Conservation (phyloP, 2,797 vertebrate genomes). For the Xiphorhynchus erythropygius region DNA sequence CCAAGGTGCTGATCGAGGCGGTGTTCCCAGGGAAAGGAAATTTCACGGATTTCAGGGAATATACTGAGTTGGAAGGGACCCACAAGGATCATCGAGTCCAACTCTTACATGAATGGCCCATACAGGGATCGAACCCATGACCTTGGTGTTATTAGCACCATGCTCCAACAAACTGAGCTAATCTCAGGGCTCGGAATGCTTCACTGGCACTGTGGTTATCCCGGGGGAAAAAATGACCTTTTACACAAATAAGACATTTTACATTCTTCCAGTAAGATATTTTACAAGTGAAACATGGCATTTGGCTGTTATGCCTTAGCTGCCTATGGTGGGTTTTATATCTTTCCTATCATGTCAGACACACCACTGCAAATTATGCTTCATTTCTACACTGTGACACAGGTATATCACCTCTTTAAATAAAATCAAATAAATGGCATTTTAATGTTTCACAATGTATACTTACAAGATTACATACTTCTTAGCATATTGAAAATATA, state of each 20-base stretch:
- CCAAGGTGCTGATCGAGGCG: neutral
- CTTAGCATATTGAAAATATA: neutral
- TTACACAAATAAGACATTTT: neutral
- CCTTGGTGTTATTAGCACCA: neutral
- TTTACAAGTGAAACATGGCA: neutral
- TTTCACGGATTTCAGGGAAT: fast-evolving
- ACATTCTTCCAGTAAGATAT: neutral
- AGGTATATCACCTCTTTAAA: neutral
- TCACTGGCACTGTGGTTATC: fast-evolving
- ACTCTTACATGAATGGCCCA: neutral
- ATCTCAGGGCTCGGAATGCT: neutral
- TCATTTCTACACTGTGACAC: neutral
- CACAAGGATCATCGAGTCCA: neutral
- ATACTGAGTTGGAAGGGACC: neutral
- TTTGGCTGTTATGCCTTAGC: neutral
- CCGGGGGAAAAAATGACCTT: neutral
- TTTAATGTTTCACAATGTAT: neutral
- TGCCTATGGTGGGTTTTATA: neutral
- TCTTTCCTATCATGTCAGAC: neutral
- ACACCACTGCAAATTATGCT: neutral
- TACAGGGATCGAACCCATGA: neutral
- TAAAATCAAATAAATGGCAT: neutral
- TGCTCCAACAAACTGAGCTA: neutral
- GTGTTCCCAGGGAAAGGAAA: fast-evolving
- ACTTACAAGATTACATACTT: neutral